Evolutionary conservation across 2,113 vertebrate species (phyloP).

Genomic region (Lipotes vexillifer): DNA sequence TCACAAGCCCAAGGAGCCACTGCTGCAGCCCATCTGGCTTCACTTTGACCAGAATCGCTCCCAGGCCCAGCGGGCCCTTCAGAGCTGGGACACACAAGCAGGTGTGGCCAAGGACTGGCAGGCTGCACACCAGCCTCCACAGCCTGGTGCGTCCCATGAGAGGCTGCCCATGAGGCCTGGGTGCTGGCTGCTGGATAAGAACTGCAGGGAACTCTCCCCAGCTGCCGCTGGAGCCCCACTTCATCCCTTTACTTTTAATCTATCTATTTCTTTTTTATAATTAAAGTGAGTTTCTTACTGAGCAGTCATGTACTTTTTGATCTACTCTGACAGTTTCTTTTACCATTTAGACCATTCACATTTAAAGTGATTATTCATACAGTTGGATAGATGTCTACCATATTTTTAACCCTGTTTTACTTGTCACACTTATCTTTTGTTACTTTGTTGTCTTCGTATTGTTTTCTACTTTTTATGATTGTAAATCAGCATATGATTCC

Average conservation of each 20-base stretch:
- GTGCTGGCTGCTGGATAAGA: rapidly evolving
- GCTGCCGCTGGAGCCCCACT: background rate
- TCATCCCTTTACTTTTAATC: background rate
- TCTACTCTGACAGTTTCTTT: background rate
- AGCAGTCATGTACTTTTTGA: background rate
- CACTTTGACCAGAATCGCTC: slow-evolving; percentile 90
- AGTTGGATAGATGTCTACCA: background rate
- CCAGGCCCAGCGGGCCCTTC: slow-evolving; percentile 64
- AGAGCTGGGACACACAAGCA: background rate
- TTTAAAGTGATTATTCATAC: background rate
- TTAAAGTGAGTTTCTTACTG: background rate
- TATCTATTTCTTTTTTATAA: background rate
- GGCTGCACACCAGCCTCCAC: rapidly evolving
- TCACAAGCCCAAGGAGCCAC: slow-evolving; percentile 89
- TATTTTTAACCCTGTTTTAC: background rate
- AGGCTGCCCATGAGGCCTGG: background rate
- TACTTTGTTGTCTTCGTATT: background rate
- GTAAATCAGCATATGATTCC: background rate
- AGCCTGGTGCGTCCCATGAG: background rate
- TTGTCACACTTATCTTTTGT: background rate
- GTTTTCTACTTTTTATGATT: background rate
- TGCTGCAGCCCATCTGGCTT: slow-evolving; percentile 95
- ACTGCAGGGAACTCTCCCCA: rapidly evolving
- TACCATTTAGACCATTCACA: background rate
- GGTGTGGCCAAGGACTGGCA: rapidly evolving